phyloP scores from a whole-genome alignment of 2,797 vertebrate genomes.

The Apogon hyalosoma region DNA sequence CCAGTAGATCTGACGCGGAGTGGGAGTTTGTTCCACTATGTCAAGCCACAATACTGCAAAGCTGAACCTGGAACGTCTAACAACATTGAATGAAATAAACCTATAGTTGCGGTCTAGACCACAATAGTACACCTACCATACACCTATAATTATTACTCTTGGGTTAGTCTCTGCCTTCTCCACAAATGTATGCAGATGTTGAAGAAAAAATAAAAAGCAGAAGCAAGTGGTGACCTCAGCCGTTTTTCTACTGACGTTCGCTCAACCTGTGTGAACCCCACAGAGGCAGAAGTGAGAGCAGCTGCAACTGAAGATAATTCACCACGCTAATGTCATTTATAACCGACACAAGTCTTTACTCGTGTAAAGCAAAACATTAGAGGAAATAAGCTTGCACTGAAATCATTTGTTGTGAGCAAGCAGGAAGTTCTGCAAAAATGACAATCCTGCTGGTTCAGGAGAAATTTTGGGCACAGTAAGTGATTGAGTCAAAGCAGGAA shows the following conservation, averaged over 20 bases:
- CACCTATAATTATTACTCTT: not conserved
- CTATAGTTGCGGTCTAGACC: no score
- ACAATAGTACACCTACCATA: not conserved
- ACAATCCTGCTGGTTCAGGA: constrained; percentile 54
- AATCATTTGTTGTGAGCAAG: constrained; percentile 9
- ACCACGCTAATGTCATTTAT: constrained; percentile 9
- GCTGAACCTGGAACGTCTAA: no score
- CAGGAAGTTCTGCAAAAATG: constrained; percentile 49
- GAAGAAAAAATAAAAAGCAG: constrained; percentile 46
- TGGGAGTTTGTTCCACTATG: no score
- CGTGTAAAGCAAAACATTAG: constrained; percentile 1
- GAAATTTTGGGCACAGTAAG: constrained; percentile 24
- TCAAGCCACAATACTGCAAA: no score
- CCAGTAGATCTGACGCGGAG: no score
- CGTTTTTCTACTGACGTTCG: constrained; percentile 2
- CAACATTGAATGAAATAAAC: not conserved
- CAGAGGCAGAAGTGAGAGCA: constrained; percentile 79
- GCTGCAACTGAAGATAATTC: constrained; percentile 44
- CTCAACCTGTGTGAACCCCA: constrained; percentile 3
- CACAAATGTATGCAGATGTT: not conserved
- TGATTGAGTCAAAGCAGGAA: constrained; percentile 46
- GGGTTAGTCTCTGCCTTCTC: no score
- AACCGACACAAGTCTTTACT: constrained; percentile 4
- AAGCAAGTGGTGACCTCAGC: constrained; percentile 26
- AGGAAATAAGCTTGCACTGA: constrained; percentile 25